These are phyloP conservation scores for Myopa tessellatipennis DNA, from an alignment of 2,888 invertebrate species.

Conservation along the genomic window DNA sequence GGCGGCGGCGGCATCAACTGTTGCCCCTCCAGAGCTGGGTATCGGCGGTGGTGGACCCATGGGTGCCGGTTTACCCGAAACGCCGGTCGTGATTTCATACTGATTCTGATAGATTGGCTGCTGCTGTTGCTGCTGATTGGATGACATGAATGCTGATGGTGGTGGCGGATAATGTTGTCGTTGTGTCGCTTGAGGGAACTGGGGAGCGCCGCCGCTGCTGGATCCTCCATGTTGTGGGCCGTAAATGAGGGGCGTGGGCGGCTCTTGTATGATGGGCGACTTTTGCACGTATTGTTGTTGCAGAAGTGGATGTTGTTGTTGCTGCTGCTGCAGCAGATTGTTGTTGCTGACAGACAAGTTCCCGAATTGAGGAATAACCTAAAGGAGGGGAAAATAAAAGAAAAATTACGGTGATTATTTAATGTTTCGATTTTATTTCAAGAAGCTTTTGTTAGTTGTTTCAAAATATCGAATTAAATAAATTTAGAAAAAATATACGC, in stretches of 20 bases:
- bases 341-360: constrained; percentile 61
- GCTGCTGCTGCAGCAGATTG: constrained; percentile 56
- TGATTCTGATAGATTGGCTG: constrained; percentile 68
- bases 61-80: constrained; percentile 34
- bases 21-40: constrained; percentile 27
- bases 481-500: too few species aligned
- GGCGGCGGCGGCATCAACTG: constrained; percentile 33
- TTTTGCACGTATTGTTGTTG: constrained; percentile 58
- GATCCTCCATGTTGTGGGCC: constrained; percentile 36
- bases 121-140: constrained; percentile 49
- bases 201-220: constrained; percentile 52
- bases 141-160: constrained; percentile 35
- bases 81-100: constrained; percentile 54
- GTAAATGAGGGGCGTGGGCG: constrained; percentile 62
- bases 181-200: constrained; percentile 62
- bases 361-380: constrained; percentile 63
- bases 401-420: background rate
- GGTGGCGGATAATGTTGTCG: constrained; percentile 53
- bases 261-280: constrained; percentile 66
- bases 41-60: constrained; percentile 35
- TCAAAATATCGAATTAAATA: background rate
- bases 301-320: constrained; percentile 40
- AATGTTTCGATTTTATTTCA: background rate
- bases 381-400: constrained; percentile 8
- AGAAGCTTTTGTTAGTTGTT: background rate